Evolutionary conservation across 2,113 vertebrate genomes (phyloP), one percentile per base, ranked within the genome.

Genomic region (Grantiella picta): DNA sequence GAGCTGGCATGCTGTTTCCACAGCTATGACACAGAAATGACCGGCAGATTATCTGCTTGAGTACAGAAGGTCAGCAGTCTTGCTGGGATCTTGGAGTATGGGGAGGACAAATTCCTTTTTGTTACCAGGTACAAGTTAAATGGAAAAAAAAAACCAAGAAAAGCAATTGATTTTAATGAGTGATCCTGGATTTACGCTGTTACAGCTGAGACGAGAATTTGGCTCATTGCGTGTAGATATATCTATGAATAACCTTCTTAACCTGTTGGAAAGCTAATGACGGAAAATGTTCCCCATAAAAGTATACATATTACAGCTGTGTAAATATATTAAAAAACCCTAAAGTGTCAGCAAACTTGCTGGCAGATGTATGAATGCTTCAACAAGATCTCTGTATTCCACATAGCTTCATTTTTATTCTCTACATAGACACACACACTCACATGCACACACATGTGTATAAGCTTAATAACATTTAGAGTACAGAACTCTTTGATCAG

Each of bases 241-340:
- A 93, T 98, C 97, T 95, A 92, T 97, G 96, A 98, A 97, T 96
- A 96, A 97, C 87, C 92, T 95, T 95, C 86, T 97, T 94, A 96
- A 96, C 91, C 95, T 96, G 86, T 89, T 92, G 92, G 92, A 97
- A 91, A 93, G n/a, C 31, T 95, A 95, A 93, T 90, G 80, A 93
- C 49, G 98, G 97, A 98, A 98, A 98, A 97, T 95, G 90, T 97
- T 96, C 92, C 96, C 90, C 95, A 92, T 97, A 95, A 96, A 97
- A 97, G 86, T 83, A 90, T 76, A 94, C 92, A 88, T 76, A 96
- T 94, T 91, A 95, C 88, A 92, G 91, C 97, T 98, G 96, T 97
- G 96, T 96, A 96, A 97, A 96, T 96, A 96, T 59, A 79, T 93
- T 94, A 61, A 94, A 93, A 94, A 90, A 19, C 53, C 85, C 35